Evolutionary conservation across 2,888 invertebrate species (phyloP), one percentile per base, ranked within the genome.

Genomic region (Cybosia mesomella): DNA sequence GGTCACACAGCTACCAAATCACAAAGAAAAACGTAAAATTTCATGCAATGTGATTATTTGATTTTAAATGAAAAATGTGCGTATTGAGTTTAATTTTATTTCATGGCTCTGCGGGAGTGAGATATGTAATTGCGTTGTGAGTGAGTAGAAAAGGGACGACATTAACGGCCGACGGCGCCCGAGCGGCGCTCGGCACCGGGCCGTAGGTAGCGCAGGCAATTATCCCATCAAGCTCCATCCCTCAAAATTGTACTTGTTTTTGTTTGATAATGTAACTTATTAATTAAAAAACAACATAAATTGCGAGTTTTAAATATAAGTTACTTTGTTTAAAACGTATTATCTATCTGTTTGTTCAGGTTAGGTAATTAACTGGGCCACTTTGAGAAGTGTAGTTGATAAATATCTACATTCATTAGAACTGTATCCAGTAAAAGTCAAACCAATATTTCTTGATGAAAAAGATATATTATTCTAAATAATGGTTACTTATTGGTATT

Each of bases 201-300:
- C 2, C 54, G 54, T n/a, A n/a, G 8, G 28, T 28, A 28, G n/a
- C 28, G 28, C 28, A 28, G 28, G 22, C 24, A 55, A 24, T 55
- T 55, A 55, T 24, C 54, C 54, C 54, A 55, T 55, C 54, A 55
- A 8, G 54, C 54, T 22, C 9, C 24, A 55, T 55, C 22, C 54
- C 49, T 24, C 24, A 55, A 22, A 22, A 55, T 55, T 22, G 13
- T 55, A 49, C 54, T 24, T 22, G 21, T 22, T 21, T 55, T 22
- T 55, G 24, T 24, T 55, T 55, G 54, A 55, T 24, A 55, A 55
- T 55, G 21, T 55, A 2, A 21, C 54, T 55, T 24, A 24, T 55
- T 24, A 55, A 55, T 55, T 55, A 55, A 24, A 43, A 18, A 18
- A 54, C 54, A 54, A 54, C 54, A 22, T 22, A 24, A 22, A 55